These are phyloP conservation scores for Neomicropteryx cornuta DNA, from an alignment of 1,140 invertebrate genomes.

Conservation along the genomic window DNA sequence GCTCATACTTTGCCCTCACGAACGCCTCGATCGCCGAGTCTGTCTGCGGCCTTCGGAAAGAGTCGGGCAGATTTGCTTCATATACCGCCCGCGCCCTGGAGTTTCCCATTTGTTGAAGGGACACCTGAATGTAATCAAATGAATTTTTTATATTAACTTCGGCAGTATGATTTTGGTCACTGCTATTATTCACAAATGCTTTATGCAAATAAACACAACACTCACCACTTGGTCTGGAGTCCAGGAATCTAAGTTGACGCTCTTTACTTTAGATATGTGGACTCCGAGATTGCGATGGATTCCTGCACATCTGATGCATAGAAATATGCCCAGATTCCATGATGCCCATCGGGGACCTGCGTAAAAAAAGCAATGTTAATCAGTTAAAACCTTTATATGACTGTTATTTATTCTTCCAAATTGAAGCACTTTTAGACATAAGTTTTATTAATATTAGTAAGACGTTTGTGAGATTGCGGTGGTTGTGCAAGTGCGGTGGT, in stretches of 20 bases:
- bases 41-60: conserved; percentile 87
- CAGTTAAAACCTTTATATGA: too few species aligned
- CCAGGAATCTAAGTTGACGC: conserved; percentile 96
- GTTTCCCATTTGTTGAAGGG: conserved; percentile 95
- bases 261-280: conserved; percentile 97
- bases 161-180: not conserved
- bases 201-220: conserved; percentile 1
- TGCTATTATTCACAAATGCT: not conserved
- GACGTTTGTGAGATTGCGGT: not conserved
- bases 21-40: conserved; percentile 90
- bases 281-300: conserved; percentile 95
- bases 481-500: conserved; percentile 3
- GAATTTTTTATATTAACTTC: conserved; percentile 2
- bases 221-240: conserved; percentile 92
- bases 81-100: conserved; percentile 93
- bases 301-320: conserved; percentile 96
- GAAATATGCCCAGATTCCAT: conserved; percentile 96
- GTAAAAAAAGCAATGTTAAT: too few species aligned
- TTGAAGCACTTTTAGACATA: conserved; percentile 3
- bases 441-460: not conserved
- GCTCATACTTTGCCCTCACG: conserved; percentile 95
- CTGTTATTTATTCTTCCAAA: not conserved
- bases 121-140: conserved; percentile 37
- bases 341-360: conserved; percentile 96
- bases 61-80: conserved; percentile 93